Evolutionary conservation across 2,888 invertebrate species (phyloP).

Genomic region (Pheosia gnoma): DNA sequence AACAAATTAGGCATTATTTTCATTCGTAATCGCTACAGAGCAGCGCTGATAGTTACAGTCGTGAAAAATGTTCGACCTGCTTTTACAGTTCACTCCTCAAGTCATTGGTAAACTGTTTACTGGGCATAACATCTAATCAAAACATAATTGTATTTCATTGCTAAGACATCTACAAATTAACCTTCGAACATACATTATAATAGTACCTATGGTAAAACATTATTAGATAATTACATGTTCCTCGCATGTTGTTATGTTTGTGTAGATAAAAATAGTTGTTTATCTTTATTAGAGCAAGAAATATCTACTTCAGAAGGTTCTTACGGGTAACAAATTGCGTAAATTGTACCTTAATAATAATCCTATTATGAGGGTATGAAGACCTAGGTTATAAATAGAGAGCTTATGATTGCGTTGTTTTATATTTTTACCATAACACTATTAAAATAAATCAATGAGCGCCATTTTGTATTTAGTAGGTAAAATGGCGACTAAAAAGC

Average conservation of each 20-base stretch:
- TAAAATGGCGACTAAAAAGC: not conserved
- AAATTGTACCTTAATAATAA: not conserved
- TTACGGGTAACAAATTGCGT: not conserved
- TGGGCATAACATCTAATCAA: too few species aligned
- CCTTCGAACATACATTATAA: not conserved
- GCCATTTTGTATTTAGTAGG: not conserved
- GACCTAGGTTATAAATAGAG: too few species aligned
- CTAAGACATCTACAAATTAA: not conserved
- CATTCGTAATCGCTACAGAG: too few species aligned
- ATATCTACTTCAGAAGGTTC: not conserved
- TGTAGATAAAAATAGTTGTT: slow-evolving; percentile 1
- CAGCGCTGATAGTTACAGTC: too few species aligned
- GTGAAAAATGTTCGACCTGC: too few species aligned
- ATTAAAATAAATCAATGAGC: not conserved
- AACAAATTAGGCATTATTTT: too few species aligned
- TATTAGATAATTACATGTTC: slow-evolving; percentile 1
- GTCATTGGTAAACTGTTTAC: too few species aligned
- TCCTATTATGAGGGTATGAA: too few species aligned
- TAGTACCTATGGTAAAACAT: not conserved
- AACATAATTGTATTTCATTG: too few species aligned
- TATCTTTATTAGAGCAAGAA: not conserved
- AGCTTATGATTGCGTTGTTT: too few species aligned
- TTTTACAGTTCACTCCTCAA: too few species aligned
- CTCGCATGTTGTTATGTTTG: not conserved
- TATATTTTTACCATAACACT: too few species aligned